Base-by-base conservation (phyloP, 2,888 invertebrate genomes). In the Peribatodes rhomboidaria region DNA sequence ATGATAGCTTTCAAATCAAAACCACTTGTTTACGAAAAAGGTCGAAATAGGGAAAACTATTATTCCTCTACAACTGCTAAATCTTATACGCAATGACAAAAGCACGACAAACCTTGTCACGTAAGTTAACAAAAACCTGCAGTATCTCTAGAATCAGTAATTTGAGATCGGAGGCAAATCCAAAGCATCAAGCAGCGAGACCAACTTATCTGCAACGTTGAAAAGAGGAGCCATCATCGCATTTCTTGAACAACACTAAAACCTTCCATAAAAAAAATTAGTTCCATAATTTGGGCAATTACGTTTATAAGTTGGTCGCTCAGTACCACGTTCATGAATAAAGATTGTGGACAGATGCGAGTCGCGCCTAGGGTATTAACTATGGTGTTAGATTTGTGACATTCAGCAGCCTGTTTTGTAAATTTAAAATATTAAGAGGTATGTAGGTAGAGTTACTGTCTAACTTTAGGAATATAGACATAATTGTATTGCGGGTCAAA, bases 131-230 rank as follows among this genome's bases (percentile, higher is more conserved):
- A 65, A 70, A 62, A 57, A 58, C 50, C 60, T 49, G 59, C 56
- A 74, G 82, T 85, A 88, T 89, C 87, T 80, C 66, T 70, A 61
- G 49, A 71, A 88, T 86, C 82, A 78, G 73, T 74, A 75, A 80
- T 75, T 72, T 71, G 73, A 85, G 80, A 85, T 86, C 84, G 82
- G 83, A 83, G 80, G 86, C 83, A 88, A 87, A 88, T 86, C 81
- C 75, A 65, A 73, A 66, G 72, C 61, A 16, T 1, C 41, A n/a
- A 16, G 9, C 14, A 41, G 41, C 8, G 2, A n/a, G 0, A 41
- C 41, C 41, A 41, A 41, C 16, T 41, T 41, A 41, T 41, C 16
- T 1, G 14, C 8, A 18, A 2, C n/a, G 14, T 14, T 14, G 9
- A 41, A 41, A 16, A 2, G 16, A 4, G 41, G 41, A 6, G 41